Evolutionary conservation across 2,797 vertebrate species (phyloP).

Genomic region (Anabacerthia variegaticeps): DNA sequence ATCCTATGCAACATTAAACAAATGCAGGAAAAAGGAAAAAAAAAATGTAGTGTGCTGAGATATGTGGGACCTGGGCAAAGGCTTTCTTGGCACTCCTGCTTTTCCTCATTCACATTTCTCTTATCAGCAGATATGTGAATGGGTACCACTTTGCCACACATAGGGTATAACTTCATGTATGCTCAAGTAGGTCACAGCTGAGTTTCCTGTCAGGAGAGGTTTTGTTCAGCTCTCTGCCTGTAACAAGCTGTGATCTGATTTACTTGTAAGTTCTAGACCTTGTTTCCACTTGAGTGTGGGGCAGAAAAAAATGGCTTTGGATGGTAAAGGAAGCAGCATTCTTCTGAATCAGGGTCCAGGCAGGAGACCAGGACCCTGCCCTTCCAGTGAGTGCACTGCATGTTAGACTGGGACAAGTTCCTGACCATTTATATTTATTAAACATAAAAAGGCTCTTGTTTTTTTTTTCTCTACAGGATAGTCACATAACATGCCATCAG

Average conservation of each 20-base stretch:
- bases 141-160: neutral
- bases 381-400: neutral
- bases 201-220: constrained; percentile 13
- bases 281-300: neutral
- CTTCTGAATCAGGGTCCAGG: neutral
- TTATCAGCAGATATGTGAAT: neutral
- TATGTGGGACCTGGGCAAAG: neutral
- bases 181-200: constrained; percentile 5
- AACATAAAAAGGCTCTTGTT: neutral
- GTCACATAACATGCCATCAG: neutral
- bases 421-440: neutral
- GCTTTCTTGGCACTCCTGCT: neutral
- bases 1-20: neutral
- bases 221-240: neutral
- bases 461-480: neutral
- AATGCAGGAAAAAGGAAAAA: neutral
- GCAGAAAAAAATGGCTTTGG: neutral
- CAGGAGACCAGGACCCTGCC: neutral
- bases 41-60: neutral
- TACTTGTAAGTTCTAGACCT: neutral
- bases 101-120: neutral
- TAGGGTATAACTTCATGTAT: neutral
- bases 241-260: neutral
- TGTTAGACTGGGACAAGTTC: neutral
- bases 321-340: neutral